Base-by-base conservation (phyloP, 2,113 vertebrate species). In the Drymodes brunneopygia region DNA sequence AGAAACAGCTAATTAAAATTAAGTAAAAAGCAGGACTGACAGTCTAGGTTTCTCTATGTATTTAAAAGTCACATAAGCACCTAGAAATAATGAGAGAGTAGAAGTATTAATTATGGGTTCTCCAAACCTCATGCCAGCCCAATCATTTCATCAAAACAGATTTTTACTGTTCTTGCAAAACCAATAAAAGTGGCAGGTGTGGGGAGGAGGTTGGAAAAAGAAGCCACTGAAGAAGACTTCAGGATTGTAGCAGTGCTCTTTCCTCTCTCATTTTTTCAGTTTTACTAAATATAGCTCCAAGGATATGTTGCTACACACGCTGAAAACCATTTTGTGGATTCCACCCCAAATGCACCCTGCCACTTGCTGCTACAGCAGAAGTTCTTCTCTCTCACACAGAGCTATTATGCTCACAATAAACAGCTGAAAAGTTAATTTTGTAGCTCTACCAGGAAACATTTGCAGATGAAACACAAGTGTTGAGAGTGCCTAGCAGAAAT, bases 1-100 rank as follows among this genome's bases (percentile, higher is more conserved):
- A 96, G 81, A 94, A 94, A 60, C 27, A 88, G 64, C 48, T 92
- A 86, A 94, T 94, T 86, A 90, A 67, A 88, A 88, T 92, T 64
- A 83, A 95, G 48, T 13, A 73, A 87, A 94, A 90, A 88, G 40
- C 24, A 94, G 50, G 36, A n/a, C 29, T 64, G 62, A 47, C 47
- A 84, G n/a, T 48, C 62, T 38, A 25, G 10, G 20, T 67, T 70
- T 90, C 64, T 82, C 53, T 33, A 20, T 17, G 12, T 72, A 72
- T 80, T 67, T 80, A 44, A 21, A 47, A 90, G 44, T 73, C 78
- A 72, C 18, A 10, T 38, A 79, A 73, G 17, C 2, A 1, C 8
- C 8, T 58, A 73, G 58, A 73, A 88, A 86, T 57, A 85, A 79
- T 48, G 24, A 42, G 25, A 85, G 36, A 61, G 67, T 16, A 73